phyloP scores from a whole-genome alignment of 2,113 vertebrate genomes.

The Gymnobelideus leadbeateri region DNA sequence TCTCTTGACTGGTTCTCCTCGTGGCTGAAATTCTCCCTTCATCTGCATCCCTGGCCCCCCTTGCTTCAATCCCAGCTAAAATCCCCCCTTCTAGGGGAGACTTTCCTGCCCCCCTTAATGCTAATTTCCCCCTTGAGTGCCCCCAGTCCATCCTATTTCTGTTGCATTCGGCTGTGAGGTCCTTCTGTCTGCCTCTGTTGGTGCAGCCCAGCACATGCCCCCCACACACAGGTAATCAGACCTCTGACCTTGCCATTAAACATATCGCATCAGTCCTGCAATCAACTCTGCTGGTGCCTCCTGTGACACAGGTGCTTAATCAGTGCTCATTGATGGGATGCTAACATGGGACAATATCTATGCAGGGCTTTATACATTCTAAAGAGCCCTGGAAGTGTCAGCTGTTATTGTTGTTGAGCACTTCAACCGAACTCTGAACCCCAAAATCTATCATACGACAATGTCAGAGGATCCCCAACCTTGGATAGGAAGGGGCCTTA shows the following conservation, averaged over 20 bases:
- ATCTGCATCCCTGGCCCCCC: neutral
- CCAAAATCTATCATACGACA: neutral
- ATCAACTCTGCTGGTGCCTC: neutral
- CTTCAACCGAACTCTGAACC: neutral
- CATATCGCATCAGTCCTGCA: no score
- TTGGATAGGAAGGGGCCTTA: neutral
- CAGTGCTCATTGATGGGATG: neutral
- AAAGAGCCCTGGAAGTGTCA: neutral
- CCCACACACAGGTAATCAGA: neutral
- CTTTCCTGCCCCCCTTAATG: no score
- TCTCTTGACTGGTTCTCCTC: neutral
- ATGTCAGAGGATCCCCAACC: no score
- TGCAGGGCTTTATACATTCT: neutral
- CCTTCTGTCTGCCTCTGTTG: neutral
- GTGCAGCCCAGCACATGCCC: neutral
- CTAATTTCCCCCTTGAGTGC: neutral
- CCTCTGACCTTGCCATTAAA: neutral
- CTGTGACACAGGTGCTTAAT: neutral
- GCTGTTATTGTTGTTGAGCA: neutral
- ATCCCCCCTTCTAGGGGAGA: neutral
- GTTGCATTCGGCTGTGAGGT: neutral
- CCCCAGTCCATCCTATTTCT: neutral
- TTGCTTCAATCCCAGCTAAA: neutral
- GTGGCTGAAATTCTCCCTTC: neutral
- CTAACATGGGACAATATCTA: neutral